Conservation (phyloP, 2,113 vertebrate genomes). For the Dasyprocta punctata region DNA sequence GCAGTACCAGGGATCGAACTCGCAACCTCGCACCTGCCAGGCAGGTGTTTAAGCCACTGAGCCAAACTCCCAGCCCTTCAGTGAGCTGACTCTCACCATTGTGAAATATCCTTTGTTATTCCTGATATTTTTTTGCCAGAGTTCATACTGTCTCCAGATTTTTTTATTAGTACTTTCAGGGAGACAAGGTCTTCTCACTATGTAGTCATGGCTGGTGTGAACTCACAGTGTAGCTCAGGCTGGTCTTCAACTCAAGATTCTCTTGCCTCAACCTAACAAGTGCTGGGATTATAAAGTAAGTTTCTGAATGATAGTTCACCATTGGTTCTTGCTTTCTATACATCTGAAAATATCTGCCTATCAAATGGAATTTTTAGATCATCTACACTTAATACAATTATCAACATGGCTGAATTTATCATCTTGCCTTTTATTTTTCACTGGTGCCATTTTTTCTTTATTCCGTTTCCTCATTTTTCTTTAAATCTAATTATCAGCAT, state of each 20-base stretch:
- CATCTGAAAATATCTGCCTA: not conserved
- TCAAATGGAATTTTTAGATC: not conserved
- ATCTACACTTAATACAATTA: not conserved
- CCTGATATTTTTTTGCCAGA: not conserved
- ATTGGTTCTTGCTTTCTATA: conserved; percentile 3
- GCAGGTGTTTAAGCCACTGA: no score
- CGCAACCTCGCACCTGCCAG: no score
- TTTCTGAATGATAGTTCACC: not conserved
- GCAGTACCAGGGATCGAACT: no score
- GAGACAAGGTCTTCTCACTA: not conserved
- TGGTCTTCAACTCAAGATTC: no score
- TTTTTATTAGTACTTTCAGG: not conserved
- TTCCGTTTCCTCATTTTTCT: not conserved
- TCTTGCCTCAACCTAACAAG: no score
- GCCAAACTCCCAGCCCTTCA: no score
- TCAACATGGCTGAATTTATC: not conserved
- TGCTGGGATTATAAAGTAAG: not conserved
- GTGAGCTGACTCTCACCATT: not conserved
- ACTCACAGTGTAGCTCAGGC: no score
- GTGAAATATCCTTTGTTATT: not conserved
- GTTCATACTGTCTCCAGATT: not conserved
- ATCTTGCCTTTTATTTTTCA: not conserved
- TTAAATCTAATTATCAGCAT: not conserved
- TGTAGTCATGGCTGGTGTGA: no score
- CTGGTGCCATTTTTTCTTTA: not conserved